Percentiles rank a stretch among this genome's conserved stretches.
Evolutionary conservation across 2,888 invertebrate genomes (phyloP).

Genomic region (Mesorhabditis spiculigera): DNA sequence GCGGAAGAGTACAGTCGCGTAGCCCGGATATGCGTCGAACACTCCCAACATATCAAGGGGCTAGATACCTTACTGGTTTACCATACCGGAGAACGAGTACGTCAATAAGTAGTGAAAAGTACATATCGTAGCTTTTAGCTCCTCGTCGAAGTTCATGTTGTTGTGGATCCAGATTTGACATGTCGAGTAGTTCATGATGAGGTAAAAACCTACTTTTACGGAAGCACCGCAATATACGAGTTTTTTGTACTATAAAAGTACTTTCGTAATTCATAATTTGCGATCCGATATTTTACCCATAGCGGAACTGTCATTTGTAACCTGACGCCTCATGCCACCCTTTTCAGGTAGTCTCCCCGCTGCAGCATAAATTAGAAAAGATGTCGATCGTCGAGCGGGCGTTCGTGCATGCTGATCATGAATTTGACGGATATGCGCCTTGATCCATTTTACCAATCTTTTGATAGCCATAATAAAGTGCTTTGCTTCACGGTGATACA

Average conservation of each 20-base stretch:
- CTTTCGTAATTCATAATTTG: background rate
- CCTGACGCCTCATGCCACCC: background rate
- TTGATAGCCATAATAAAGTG: no score
- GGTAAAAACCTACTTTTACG: background rate
- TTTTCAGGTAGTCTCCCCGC: background rate
- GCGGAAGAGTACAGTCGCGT: constrained; percentile 2
- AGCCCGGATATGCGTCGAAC: background rate
- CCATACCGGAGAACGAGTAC: background rate
- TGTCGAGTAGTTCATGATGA: background rate
- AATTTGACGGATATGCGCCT: background rate
- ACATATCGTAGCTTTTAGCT: background rate
- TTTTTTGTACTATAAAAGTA: no score
- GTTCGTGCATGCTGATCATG: background rate
- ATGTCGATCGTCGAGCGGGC: background rate
- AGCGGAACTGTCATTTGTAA: no score
- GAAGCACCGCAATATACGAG: no score
- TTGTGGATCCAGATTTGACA: background rate
- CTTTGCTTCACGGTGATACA: no score
- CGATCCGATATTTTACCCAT: no score
- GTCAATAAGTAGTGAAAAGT: no score
- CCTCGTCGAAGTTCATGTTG: background rate
- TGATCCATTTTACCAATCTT: no score
- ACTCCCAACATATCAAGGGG: background rate
- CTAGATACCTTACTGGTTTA: background rate
- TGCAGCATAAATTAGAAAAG: background rate